Evolutionary conservation across 2,113 vertebrate species (phyloP).

Genomic region (Zosterops borbonicus): DNA sequence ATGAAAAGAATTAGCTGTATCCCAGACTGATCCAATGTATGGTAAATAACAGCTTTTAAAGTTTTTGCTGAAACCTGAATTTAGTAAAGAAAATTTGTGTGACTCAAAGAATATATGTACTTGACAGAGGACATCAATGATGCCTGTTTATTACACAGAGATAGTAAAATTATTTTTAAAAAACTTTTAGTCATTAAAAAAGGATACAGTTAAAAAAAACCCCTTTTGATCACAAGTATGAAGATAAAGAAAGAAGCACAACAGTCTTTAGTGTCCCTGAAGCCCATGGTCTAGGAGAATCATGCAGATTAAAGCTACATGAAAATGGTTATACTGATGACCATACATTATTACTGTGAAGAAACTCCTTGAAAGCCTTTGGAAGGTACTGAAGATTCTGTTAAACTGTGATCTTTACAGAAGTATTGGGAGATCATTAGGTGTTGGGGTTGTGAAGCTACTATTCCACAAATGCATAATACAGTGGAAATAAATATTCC

Average conservation of each 20-base stretch:
- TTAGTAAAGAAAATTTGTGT: not conserved
- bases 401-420: not conserved
- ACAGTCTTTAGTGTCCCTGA: not conserved
- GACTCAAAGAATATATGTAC: not conserved
- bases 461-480: not conserved
- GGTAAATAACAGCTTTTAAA: not conserved
- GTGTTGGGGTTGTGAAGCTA: not conserved
- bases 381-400: not conserved
- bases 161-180: not conserved
- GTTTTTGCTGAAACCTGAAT: not conserved
- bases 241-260: not conserved
- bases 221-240: not conserved
- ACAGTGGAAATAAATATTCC: not conserved
- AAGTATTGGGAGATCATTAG: not conserved
- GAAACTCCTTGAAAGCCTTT: not conserved
- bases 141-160: not conserved
- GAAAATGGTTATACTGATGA: not conserved
- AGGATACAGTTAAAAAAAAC: not conserved
- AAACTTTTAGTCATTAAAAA: not conserved
- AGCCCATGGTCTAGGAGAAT: not conserved
- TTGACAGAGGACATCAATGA: rapidly evolving
- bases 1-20: not conserved
- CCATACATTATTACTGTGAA: not conserved
- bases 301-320: not conserved
- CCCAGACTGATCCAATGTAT: not conserved